Evolutionary conservation across 1,140 invertebrate species (phyloP).

Genomic region (Latrodectus geometricus): DNA sequence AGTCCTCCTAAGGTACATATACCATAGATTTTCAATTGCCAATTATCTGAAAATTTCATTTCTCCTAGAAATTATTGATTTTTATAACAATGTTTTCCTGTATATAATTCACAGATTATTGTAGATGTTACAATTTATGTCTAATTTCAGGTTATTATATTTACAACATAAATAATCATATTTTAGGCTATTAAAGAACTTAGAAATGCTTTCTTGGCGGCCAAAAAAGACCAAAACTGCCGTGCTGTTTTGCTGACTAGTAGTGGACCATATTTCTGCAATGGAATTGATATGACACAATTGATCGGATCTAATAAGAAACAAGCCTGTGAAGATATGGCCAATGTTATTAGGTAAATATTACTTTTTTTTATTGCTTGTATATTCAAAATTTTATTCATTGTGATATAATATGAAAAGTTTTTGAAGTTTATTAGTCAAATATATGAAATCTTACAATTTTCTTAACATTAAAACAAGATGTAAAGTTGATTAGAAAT

Average conservation of each 20-base stretch:
- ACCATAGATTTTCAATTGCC: too few relatives aligned
- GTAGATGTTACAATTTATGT: not conserved
- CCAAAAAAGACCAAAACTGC: constrained; percentile 75
- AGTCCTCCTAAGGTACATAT: too few relatives aligned
- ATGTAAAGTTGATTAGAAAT: too few relatives aligned
- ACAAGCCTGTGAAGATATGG: constrained; percentile 74
- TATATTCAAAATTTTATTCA: too few relatives aligned
- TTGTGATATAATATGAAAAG: too few relatives aligned
- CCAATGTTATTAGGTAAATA: constrained; percentile 75
- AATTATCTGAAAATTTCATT: too few relatives aligned
- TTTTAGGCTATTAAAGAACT: constrained; percentile 72
- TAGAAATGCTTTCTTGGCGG: constrained; percentile 72
- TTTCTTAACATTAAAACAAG: too few relatives aligned
- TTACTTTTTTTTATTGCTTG: too few relatives aligned
- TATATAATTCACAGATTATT: too few relatives aligned
- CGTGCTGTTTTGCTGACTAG: constrained; percentile 75
- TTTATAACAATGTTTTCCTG: too few relatives aligned
- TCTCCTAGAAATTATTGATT: not conserved
- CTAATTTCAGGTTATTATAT: not conserved
- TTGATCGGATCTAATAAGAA: constrained; percentile 75
- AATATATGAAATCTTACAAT: too few relatives aligned
- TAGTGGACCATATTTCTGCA: constrained; percentile 77
- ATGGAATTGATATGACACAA: constrained; percentile 78
- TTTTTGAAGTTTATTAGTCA: too few relatives aligned
- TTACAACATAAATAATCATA: not conserved